A percentile compares a stretch with the other conserved stretches of the same genome.
Conservation (phyloP, 2,797 vertebrate genomes). For the Mus caroli region DNA sequence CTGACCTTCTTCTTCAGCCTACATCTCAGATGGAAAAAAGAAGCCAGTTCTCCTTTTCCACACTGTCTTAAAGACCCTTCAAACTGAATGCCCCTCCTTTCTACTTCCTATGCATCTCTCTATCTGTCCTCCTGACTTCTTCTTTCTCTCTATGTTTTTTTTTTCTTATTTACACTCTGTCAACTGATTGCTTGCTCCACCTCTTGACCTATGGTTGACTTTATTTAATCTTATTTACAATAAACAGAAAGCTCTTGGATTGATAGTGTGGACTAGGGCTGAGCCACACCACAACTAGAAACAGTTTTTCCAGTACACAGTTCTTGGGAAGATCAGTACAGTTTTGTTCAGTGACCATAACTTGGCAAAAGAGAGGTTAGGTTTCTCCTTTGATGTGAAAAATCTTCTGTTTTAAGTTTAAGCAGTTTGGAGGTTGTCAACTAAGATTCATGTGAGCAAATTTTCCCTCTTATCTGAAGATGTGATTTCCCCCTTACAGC, state of each 20-base stretch:
- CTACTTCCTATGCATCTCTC: background rate
- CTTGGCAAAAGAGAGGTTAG: conserved; percentile 18
- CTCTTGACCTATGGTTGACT: background rate
- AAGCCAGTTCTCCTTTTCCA: background rate
- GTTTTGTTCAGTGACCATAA: background rate
- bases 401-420: conserved; percentile 18
- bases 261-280: background rate
- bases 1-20: background rate
- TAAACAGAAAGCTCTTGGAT: background rate
- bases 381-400: background rate
- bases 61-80: background rate
- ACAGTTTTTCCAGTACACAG: background rate
- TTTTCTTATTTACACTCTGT: background rate
- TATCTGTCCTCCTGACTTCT: background rate
- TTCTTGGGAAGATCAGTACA: background rate
- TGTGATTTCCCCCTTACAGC: background rate
- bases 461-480: conserved; percentile 17
- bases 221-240: background rate
- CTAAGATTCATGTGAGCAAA: background rate
- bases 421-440: conserved; percentile 12
- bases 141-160: background rate
- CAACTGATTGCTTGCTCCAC: background rate
- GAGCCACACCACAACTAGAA: background rate
- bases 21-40: background rate
- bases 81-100: background rate